Base-by-base conservation (phyloP, 2,797 vertebrate species). In the Epinephelus coioides region DNA sequence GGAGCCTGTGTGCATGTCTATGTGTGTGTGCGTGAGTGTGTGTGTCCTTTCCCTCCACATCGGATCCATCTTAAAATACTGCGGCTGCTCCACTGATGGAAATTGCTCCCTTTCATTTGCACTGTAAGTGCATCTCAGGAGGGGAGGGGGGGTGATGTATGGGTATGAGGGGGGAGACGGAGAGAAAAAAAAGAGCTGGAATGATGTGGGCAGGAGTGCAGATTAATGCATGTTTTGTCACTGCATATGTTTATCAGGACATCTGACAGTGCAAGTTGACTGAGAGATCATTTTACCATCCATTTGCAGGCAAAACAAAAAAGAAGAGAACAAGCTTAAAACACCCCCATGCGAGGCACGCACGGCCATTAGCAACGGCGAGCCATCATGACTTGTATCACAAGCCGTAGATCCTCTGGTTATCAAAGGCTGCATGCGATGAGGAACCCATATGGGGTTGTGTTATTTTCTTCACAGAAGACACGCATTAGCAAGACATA, bases 21-120 rank as follows among this genome's bases (percentile, higher is more conserved):
- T 73, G 80, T 64, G 76, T 73, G 83, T 69, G 75, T 68, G 69
- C 23, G 27, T 27, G 30, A 34, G 30, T 34, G 30, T 34, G 61
- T 21, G 79, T 73, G 79, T 84, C 72, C 76, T 71, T 87, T 75
- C 63, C 85, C 72, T 88, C 81, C 76, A 73, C 86, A 86, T 92
- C 40, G 12, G 87, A 90, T 85, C 80, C 84, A 85, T 92, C 89
- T 92, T 86, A 88, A 91, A 94, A 91, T 90, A 89, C 88, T 83
- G 91, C 25, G 76, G 83, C 91, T 82, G 80, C 84, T 89, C 49
- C 63, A 43, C 88, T 87, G 90, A 93, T 92, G 90, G 88, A 93
- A 94, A 94, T 83, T 83, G 78, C 86, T 85, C 79, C 76, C 84
- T 92, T 92, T 90, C 88, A 85, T 88, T 91, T 86, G 82, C 69